Evolutionary conservation across 2,888 invertebrate species (phyloP), one percentile per base, ranked within the genome.

Genomic region (Parochlus steinenii): DNA sequence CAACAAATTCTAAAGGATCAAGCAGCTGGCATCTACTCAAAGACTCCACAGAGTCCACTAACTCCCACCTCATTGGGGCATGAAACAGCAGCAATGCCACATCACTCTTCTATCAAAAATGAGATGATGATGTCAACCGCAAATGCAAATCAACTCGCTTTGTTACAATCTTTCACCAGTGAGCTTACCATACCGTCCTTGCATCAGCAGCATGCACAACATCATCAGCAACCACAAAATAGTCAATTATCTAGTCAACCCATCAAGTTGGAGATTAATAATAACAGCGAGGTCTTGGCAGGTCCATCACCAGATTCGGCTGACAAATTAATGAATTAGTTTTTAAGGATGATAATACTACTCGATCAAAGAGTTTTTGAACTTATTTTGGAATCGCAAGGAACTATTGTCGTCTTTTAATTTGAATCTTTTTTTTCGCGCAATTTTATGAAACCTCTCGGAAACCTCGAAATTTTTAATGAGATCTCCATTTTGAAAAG

Each of bases 211-310:
- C 39, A 30, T 33, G 37, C 26, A 27, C 36, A 35, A 23, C 41
- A 32, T 12, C 38, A 38, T 37, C 41, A 31, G 37, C 42, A 34
- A 29, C 39, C n/a, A 31, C 38, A 22, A 38, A 28, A 19, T 27
- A 22, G 11, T 27, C 33, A 26, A 38, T 24, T 25, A 24, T 5
- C n/a, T 7, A n/a, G n/a, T n/a, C n/a, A n/a, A n/a, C n/a, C n/a
- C n/a, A n/a, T 36, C 15, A 36, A 36, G 11, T 24, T 15, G 11
- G 36, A 36, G n/a, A 36, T 36, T 20, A 36, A 36, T 14, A 36
- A 36, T 19, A 36, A 36, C 23, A 24, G 36, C n/a, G 33, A 25
- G 7, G 36, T n/a, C n/a, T n/a, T n/a, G n/a, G n/a, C n/a, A n/a
- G n/a, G n/a, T n/a, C n/a, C n/a, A n/a, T n/a, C n/a, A n/a, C n/a